Conservation (phyloP, 2,888 invertebrate genomes). For the Chromoteleia sp. region DNA sequence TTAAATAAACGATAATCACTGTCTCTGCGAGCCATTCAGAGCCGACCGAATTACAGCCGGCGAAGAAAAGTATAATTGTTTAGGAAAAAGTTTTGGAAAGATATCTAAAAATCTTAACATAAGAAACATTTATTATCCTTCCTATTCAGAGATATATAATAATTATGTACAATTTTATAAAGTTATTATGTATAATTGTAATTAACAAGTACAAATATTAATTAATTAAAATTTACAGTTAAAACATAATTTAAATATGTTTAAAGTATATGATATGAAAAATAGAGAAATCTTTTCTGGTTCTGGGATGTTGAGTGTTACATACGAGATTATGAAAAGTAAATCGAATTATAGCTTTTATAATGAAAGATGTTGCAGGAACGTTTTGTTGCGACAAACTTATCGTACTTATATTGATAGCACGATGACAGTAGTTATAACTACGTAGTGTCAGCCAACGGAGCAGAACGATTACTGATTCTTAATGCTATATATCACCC, state of each 20-base stretch:
- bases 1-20: conserved; percentile 73
- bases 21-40: background rate
- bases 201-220: too few relatives aligned
- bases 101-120: too few relatives aligned
- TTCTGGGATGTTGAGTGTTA: too few relatives aligned
- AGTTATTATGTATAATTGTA: too few relatives aligned
- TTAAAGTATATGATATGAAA: too few relatives aligned
- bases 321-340: conserved; percentile 5
- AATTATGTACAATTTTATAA: too few relatives aligned
- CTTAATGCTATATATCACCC: conserved; percentile 63
- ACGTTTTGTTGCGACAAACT: conserved; percentile 27
- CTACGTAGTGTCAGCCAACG: conserved; percentile 64
- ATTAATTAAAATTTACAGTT: too few relatives aligned
- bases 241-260: too few relatives aligned
- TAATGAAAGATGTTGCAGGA: background rate
- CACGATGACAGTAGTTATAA: conserved; percentile 62
- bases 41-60: background rate
- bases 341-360: conserved; percentile 1
- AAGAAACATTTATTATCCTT: too few relatives aligned
- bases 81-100: background rate
- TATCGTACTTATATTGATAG: conserved; percentile 29
- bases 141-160: too few relatives aligned
- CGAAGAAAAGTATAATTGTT: background rate
- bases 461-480: conserved; percentile 62
- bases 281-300: too few relatives aligned